Percentiles rank a stretch among this genome's conserved stretches.
phyloP scores from a whole-genome alignment of 2,113 vertebrate genomes.

The Engystomops pustulosus region DNA sequence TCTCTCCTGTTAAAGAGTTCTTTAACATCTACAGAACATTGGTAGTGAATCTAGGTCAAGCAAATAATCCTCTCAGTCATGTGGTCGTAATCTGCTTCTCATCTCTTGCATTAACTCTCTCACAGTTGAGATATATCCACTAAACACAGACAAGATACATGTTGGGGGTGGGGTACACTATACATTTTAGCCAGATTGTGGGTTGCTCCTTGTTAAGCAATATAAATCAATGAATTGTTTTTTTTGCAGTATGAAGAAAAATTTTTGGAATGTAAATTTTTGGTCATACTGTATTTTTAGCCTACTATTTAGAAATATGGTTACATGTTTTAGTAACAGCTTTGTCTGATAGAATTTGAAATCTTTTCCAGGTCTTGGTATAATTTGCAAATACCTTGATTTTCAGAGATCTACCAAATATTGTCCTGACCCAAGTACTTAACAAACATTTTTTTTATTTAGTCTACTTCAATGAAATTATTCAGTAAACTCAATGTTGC shows the following conservation, averaged over 20 bases:
- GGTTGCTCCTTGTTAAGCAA: background rate
- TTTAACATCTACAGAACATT: conserved; percentile 53
- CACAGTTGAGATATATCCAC: conserved; percentile 28
- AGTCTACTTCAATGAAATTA: background rate
- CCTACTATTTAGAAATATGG: background rate
- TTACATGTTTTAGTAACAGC: background rate
- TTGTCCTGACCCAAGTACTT: background rate
- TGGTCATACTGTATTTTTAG: background rate
- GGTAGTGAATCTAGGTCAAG: conserved; percentile 56
- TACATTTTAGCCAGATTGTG: background rate
- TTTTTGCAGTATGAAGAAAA: background rate
- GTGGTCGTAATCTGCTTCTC: conserved; percentile 58
- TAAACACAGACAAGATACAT: conserved; percentile 40
- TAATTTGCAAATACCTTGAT: background rate
- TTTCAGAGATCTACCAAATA: background rate
- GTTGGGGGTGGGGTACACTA: background rate
- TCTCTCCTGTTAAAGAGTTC: conserved; percentile 48
- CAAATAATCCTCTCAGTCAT: conserved; percentile 59
- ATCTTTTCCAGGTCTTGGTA: background rate
- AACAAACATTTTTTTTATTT: background rate
- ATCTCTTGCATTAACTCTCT: conserved; percentile 57
- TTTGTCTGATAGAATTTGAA: background rate
- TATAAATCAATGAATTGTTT: background rate
- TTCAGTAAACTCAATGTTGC: too few species aligned
- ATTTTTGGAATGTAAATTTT: background rate